phyloP scores from a whole-genome alignment of 2,113 vertebrate genomes.

The Nicator chloris region DNA sequence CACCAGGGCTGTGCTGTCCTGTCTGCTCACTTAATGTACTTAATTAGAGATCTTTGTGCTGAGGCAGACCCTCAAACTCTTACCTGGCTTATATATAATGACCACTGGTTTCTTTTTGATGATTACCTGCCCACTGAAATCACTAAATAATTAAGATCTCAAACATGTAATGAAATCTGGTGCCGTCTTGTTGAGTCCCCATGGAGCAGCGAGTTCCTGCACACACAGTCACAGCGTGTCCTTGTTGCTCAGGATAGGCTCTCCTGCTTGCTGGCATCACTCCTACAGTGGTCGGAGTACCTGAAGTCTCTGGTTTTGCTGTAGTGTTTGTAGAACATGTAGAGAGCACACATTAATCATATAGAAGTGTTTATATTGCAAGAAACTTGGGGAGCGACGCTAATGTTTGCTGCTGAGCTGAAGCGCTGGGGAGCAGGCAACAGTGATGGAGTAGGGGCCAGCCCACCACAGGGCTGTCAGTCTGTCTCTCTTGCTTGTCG shows the following conservation, averaged over 20 bases:
- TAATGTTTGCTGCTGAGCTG: background rate
- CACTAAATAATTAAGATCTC: background rate
- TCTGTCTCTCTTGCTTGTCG: background rate
- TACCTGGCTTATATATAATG: background rate
- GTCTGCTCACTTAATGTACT: background rate
- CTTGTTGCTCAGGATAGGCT: fast-evolving
- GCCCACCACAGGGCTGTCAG: background rate
- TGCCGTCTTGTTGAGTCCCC: background rate
- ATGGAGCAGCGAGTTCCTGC: background rate
- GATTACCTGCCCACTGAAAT: background rate
- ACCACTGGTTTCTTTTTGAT: background rate
- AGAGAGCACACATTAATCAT: background rate
- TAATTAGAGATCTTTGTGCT: background rate
- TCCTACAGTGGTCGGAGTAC: fast-evolving
- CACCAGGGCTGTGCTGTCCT: background rate
- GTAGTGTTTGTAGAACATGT: background rate
- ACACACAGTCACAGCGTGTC: fast-evolving
- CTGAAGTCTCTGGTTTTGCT: background rate
- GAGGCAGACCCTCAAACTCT: background rate
- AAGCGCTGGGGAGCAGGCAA: background rate
- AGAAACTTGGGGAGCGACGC: fast-evolving
- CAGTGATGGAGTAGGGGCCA: background rate
- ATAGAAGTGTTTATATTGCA: background rate
- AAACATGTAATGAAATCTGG: background rate
- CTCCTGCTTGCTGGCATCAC: background rate